Conservation (phyloP, 1,140 invertebrate genomes). For the Triops longicaudatus region DNA sequence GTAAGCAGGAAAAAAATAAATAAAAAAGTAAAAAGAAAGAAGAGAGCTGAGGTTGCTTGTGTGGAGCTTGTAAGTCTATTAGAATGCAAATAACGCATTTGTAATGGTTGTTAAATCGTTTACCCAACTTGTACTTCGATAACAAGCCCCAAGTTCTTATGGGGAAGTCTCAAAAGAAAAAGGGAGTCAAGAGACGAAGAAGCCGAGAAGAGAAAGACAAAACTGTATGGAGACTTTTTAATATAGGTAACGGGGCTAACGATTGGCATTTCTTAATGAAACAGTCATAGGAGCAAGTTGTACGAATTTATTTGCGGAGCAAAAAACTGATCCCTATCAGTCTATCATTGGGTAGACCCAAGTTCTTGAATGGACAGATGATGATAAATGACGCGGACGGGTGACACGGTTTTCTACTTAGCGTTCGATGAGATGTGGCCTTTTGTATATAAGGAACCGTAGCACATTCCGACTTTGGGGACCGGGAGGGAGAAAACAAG, state of each 20-base stretch:
- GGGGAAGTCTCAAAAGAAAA: too few relatives aligned
- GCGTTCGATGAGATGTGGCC: neutral
- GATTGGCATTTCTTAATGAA: conserved; percentile 4
- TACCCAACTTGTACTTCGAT: neutral
- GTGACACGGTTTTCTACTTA: conserved; percentile 15
- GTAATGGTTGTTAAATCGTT: neutral
- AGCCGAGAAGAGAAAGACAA: too few relatives aligned
- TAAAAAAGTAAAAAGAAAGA: too few relatives aligned
- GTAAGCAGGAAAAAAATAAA: too few relatives aligned
- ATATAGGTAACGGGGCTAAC: neutral
- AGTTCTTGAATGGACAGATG: conserved; percentile 9
- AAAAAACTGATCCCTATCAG: neutral
- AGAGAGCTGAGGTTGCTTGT: neutral
- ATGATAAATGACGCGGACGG: conserved; percentile 11
- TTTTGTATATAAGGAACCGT: conserved; percentile 12
- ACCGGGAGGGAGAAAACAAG: too few relatives aligned
- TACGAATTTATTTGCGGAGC: conserved; percentile 2
- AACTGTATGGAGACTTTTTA: neutral
- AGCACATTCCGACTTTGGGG: neutral
- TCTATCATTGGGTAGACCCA: neutral
- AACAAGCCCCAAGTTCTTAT: neutral
- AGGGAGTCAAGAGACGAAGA: too few relatives aligned
- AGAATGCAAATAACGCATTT: conserved; percentile 9
- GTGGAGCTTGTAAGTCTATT: neutral
- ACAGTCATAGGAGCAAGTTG: neutral